Conservation (phyloP, 1,140 invertebrate species). For the Zophobas atratus region DNA sequence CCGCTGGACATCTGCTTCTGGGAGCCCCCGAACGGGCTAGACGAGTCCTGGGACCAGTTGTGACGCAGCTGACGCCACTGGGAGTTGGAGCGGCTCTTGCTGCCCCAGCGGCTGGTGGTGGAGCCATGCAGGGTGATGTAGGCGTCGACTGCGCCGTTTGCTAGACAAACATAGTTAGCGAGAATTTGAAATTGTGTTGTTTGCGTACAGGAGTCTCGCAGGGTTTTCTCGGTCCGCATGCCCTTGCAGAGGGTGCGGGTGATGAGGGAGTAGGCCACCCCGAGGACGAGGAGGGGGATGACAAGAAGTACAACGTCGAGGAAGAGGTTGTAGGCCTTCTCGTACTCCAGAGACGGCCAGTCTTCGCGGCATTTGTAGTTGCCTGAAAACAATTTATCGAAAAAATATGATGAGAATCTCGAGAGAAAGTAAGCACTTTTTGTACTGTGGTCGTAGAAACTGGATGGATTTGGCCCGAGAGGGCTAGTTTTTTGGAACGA, state of each 20-base stretch:
- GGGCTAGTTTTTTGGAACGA: neutral
- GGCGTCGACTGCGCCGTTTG: conserved; percentile 56
- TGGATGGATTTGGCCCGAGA: neutral
- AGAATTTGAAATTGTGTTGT: conserved; percentile 4
- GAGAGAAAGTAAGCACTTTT: no score
- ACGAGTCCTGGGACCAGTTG: conserved; percentile 62
- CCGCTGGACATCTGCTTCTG: conserved; percentile 50
- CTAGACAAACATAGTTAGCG: conserved; percentile 45
- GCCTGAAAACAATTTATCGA: conserved; percentile 53
- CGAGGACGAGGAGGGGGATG: conserved; percentile 83
- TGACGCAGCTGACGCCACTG: conserved; percentile 58
- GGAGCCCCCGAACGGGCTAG: conserved; percentile 55
- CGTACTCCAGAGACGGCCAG: conserved; percentile 77
- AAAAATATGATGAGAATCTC: no score
- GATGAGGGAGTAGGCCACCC: conserved; percentile 77
- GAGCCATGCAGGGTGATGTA: conserved; percentile 61
- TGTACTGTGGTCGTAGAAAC: no score
- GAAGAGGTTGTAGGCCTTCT: conserved; percentile 82
- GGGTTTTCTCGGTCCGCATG: conserved; percentile 58
- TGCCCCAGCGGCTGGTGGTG: conserved; percentile 58
- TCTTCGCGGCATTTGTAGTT: conserved; percentile 81
- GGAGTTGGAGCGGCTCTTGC: conserved; percentile 48
- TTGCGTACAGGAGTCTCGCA: conserved; percentile 47
- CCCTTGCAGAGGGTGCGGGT: conserved; percentile 63
- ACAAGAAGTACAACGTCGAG: conserved; percentile 82